A percentile compares a stretch with the other conserved stretches of the same genome.
Evolutionary conservation across 2,888 invertebrate genomes (phyloP).

Genomic region (Nemoura dubitans): DNA sequence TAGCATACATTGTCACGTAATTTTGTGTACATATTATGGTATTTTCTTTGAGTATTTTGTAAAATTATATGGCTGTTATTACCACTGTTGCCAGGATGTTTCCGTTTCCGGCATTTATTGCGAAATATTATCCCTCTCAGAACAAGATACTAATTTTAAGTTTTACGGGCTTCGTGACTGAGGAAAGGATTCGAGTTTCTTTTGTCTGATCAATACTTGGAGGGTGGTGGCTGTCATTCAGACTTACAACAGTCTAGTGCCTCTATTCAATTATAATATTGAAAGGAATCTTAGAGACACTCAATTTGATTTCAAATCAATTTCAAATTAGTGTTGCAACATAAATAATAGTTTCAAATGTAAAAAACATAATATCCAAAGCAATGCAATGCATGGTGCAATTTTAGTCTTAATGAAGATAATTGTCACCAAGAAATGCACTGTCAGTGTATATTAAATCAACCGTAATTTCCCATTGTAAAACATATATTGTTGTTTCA

Average conservation of each 20-base stretch:
- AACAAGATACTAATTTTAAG: background rate
- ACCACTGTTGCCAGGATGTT: conserved; percentile 43
- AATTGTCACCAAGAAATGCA: background rate
- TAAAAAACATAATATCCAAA: background rate
- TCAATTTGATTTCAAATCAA: background rate
- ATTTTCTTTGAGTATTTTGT: conserved; percentile 34
- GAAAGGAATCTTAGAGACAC: background rate
- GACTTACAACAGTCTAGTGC: conserved; percentile 38
- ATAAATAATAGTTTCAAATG: background rate
- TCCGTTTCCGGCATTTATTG: conserved; percentile 25
- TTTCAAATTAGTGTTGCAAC: background rate
- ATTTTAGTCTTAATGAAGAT: background rate
- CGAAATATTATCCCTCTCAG: conserved; percentile 14
- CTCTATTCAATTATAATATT: conserved; percentile 16
- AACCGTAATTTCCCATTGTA: background rate
- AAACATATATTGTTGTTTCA: background rate
- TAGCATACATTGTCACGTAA: conserved; percentile 49
- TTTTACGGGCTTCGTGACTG: background rate
- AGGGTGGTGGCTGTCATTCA: background rate
- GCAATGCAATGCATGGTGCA: background rate
- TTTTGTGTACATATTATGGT: conserved; percentile 21
- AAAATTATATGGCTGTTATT: conserved; percentile 43
- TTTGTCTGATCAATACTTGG: background rate
- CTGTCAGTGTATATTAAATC: background rate
- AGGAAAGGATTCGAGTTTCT: background rate